phyloP scores from a whole-genome alignment of 2,797 vertebrate genomes.

The Peromyscus aztecus region DNA sequence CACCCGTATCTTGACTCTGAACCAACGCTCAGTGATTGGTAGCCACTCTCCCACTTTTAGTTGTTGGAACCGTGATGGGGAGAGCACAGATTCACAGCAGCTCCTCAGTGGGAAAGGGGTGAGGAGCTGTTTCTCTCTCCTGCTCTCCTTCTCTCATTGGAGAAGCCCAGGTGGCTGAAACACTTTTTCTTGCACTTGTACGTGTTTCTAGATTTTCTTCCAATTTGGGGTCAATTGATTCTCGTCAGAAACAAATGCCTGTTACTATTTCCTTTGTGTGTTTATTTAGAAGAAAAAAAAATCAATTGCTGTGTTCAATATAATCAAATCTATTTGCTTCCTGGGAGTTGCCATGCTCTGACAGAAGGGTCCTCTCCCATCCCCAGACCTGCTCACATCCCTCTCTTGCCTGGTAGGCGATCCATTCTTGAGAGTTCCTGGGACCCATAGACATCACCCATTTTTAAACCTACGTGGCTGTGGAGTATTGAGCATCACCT shows the following conservation, averaged over 20 bases:
- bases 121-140: not conserved
- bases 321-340: slow-evolving; percentile 71
- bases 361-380: not conserved
- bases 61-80: not conserved
- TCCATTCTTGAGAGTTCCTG: not conserved
- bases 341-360: not conserved
- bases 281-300: slow-evolving; percentile 81
- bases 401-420: not conserved
- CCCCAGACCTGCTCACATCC: fast-evolving
- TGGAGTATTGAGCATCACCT: not conserved
- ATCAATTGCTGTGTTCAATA: slow-evolving; percentile 52
- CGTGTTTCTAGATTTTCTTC: slow-evolving; percentile 71
- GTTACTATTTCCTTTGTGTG: slow-evolving; percentile 47
- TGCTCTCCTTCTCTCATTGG: not conserved
- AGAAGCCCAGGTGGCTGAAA: not conserved
- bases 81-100: not conserved
- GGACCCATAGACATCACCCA: not conserved
- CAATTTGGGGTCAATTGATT: slow-evolving; percentile 67
- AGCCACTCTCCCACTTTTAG: no score
- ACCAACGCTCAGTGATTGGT: not conserved
- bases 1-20: not conserved
- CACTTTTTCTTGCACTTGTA: slow-evolving; percentile 51
- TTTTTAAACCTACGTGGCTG: not conserved
- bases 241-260: slow-evolving; percentile 49
- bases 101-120: not conserved